A percentile compares a stretch with the other conserved stretches of the same genome.
Conservation (phyloP, 1,140 invertebrate genomes). For the Pteromalus puparum region DNA sequence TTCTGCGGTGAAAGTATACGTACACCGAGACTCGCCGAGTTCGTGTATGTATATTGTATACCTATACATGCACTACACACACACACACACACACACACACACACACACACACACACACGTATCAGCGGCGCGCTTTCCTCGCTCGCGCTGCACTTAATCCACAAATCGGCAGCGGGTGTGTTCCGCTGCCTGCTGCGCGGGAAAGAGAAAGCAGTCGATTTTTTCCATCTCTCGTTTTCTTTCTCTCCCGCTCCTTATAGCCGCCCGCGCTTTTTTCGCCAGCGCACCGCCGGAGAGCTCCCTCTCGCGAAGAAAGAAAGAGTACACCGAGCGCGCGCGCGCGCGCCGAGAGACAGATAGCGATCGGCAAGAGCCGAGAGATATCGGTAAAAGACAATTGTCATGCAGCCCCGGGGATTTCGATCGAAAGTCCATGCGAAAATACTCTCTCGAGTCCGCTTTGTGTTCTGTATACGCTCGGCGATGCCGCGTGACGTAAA, state of each 20-base stretch:
- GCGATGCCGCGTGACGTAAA: conserved; percentile 53
- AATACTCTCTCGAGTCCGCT: conserved; percentile 45
- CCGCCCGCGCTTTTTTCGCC: neutral
- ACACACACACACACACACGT: too few species aligned
- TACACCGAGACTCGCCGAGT: neutral
- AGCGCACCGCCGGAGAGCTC: too few species aligned
- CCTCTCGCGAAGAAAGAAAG: too few species aligned
- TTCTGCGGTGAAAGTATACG: conserved; percentile 48
- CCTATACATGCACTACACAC: neutral
- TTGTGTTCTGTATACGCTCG: neutral
- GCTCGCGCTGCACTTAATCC: conserved; percentile 24
- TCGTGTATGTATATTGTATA: neutral
- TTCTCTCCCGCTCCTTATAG: neutral
- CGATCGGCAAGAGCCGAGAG: conserved; percentile 21
- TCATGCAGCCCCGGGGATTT: conserved; percentile 39
- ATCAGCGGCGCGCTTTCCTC: conserved; percentile 17
- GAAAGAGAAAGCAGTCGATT: conserved; percentile 49
- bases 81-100: neutral
- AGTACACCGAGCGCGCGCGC: neutral
- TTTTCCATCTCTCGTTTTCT: conserved; percentile 48
- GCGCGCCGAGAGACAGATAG: conserved; percentile 27
- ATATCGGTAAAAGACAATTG: conserved; percentile 43
- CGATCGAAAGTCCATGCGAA: conserved; percentile 48
- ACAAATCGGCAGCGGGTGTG: conserved; percentile 41
- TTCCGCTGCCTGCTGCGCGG: conserved; percentile 12